Evolutionary conservation across 2,797 vertebrate genomes (phyloP), one percentile per base, ranked within the genome.

Genomic region (Brotula barbata): DNA sequence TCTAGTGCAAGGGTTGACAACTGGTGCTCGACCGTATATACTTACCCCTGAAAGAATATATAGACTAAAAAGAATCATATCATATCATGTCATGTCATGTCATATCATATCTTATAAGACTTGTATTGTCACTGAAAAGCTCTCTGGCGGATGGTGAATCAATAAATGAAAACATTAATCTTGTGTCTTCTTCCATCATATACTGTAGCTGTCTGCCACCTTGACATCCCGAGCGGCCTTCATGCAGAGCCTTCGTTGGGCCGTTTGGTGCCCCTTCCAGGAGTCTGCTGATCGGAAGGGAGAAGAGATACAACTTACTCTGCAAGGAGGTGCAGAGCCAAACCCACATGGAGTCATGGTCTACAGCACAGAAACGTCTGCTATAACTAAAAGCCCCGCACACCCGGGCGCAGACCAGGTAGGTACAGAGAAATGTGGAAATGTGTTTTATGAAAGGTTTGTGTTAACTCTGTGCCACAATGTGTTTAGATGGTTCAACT

Each of bases 181-280:
- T n/a, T n/a, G n/a, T n/a, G n/a, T 71, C n/a, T 60, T 39, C 54
- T 36, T 70, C 31, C 47, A 10, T 76, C 61, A 42, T 64, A 2
- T 78, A n/a, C n/a, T n/a, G n/a, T n/a, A 99, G 96, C 78, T 84
- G 0, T 66, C 88, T 12, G 48, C 85, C 0, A 69, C 81, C 16
- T 64, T 90, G 16, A 46, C 81, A 1, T 63, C 90, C 0, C 85
- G 88, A 9, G 83, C 83, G 0, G 92, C 92, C 0, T 93, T 94
- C 67, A 89, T 95, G 91, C 91, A 93, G 74, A 88, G 91, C 11
- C 76, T 98, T 15, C 91, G 96, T 50, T 98, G 97, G 97, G 94
- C 93, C 0, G 70, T 87, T 19, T 97, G 94, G 93, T 94, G 69
- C 74, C 94, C 95, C 0, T 71, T 68, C 17, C 82, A 19, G 0